Conservation (phyloP, 2,113 vertebrate species). For the Melanerpes aurifrons region DNA sequence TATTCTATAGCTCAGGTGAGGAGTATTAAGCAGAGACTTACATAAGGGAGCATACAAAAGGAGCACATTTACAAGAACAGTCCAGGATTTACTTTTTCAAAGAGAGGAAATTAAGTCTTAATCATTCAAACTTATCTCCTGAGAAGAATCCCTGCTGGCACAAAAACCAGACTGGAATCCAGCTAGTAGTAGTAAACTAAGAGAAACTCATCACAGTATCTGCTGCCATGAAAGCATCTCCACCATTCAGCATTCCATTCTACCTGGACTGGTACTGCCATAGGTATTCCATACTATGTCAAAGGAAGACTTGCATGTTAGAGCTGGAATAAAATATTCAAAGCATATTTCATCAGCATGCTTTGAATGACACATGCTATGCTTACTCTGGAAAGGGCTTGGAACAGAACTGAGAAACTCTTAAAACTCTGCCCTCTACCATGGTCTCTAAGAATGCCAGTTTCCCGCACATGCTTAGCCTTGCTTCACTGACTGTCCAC, state of each 20-base stretch:
- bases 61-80: background rate
- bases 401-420: background rate
- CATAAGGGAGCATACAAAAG: background rate
- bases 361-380: background rate
- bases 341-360: background rate
- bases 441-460: background rate
- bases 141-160: background rate
- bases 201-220: accelerated
- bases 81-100: background rate
- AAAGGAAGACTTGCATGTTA: background rate
- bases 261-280: background rate
- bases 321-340: background rate
- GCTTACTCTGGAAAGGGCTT: background rate
- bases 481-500: background rate
- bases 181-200: background rate
- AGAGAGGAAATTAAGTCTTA: background rate
- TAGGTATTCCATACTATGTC: background rate
- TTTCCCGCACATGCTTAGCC: background rate
- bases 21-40: background rate
- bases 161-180: background rate
- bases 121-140: background rate
- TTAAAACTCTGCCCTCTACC: background rate
- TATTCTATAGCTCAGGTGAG: accelerated
- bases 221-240: background rate
- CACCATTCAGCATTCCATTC: background rate